These are phyloP conservation scores for Zhengitettix transpicula DNA, from an alignment of 2,888 invertebrate genomes.

Conservation along the genomic window DNA sequence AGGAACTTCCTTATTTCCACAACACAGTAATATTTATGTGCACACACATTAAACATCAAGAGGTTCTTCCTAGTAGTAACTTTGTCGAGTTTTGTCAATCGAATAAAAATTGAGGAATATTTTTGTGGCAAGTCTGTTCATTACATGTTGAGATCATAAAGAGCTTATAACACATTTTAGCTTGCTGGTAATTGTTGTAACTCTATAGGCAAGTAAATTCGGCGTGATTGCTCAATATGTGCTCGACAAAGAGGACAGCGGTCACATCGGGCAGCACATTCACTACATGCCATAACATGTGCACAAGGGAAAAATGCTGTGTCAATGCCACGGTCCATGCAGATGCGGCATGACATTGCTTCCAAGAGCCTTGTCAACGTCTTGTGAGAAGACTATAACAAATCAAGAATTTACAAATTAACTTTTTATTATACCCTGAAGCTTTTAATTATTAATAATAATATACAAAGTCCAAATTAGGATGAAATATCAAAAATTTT, in stretches of 20 bases:
- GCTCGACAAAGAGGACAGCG: conserved; percentile 61
- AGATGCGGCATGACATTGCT: conserved; percentile 68
- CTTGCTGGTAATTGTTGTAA: conserved; percentile 1
- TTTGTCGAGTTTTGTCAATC: no score
- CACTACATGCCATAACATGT: conserved; percentile 67
- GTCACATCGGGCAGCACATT: conserved; percentile 57
- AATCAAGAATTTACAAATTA: background rate
- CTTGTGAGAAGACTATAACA: conserved; percentile 33
- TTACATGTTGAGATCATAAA: no score
- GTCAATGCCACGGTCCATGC: conserved; percentile 71
- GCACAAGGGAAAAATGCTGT: conserved; percentile 75
- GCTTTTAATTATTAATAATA: no score
- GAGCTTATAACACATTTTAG: background rate
- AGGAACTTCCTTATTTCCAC: no score
- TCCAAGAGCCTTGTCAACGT: conserved; percentile 37
- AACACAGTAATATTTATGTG: no score
- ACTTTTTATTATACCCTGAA: no score
- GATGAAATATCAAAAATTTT: background rate
- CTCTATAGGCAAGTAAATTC: conserved; percentile 43
- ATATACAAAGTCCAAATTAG: background rate
- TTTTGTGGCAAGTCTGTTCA: no score
- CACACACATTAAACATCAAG: no score
- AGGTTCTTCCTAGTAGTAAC: no score
- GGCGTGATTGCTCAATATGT: conserved; percentile 49
- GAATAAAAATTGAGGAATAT: no score